Evolutionary conservation across 2,113 vertebrate species (phyloP).

Genomic region (Hiodon tergisus): DNA sequence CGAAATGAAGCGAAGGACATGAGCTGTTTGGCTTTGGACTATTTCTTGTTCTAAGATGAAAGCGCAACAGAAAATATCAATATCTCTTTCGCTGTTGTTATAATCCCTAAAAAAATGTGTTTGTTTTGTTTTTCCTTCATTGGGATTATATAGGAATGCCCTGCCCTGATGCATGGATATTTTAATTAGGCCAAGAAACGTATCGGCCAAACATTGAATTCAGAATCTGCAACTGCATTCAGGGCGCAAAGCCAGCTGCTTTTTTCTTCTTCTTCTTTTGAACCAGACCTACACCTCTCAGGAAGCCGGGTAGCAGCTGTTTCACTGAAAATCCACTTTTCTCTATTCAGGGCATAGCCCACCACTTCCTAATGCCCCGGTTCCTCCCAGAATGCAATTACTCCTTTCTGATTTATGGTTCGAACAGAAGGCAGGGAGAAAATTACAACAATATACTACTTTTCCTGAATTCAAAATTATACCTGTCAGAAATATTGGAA

Average conservation of each 20-base stretch:
- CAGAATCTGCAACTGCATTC: not conserved
- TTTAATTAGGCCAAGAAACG: slow-evolving; percentile 11
- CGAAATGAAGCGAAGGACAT: no score
- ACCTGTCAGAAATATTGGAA: slow-evolving; percentile 15
- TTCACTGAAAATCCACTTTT: slow-evolving; percentile 35
- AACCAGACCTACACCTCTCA: slow-evolving; percentile 5
- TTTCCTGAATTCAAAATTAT: not conserved
- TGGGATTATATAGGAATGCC: not conserved
- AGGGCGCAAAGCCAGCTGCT: not conserved
- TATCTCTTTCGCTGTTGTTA: no score
- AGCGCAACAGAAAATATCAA: no score
- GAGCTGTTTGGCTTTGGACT: no score
- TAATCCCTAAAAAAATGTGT: not conserved
- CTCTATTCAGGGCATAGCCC: slow-evolving; percentile 23
- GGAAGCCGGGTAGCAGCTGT: slow-evolving; percentile 34
- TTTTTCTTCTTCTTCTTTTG: not conserved
- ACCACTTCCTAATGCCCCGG: slow-evolving; percentile 29
- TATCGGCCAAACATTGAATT: slow-evolving; percentile 5
- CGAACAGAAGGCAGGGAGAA: slow-evolving; percentile 19
- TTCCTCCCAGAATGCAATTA: slow-evolving; percentile 40
- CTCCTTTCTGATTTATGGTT: slow-evolving; percentile 21
- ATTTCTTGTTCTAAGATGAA: no score
- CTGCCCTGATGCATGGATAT: not conserved
- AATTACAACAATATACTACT: slow-evolving; percentile 26
- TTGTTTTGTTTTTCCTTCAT: not conserved